Base-by-base conservation (phyloP, 2,113 vertebrate genomes). In the Nyctereutes procyonoides region DNA sequence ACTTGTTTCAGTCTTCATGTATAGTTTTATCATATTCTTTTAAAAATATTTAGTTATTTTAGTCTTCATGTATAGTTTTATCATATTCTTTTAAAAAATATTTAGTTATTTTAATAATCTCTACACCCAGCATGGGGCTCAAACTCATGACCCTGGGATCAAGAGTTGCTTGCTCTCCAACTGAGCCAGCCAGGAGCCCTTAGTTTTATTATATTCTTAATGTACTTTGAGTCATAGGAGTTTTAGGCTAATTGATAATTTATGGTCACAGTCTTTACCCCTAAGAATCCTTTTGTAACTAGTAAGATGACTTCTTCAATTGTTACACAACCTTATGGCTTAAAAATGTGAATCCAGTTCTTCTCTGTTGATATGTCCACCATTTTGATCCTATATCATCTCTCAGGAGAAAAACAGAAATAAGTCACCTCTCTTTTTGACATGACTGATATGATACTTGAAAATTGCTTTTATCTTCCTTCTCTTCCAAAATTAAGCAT, bases 1-100 rank as follows among this genome's bases (percentile, higher is more conserved):
- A 85, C 55, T 60, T 86, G 80, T 95, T 97, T 95, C n/a, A 81
- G 8, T 90, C 28, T 93, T 87, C 53, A 43, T 69, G 58, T 82
- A 9, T 82, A 62, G 22, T 90, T 92, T 77, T 76, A 30, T 73
- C 79, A 60, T n/a, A 53, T 74, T 90, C 63, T 96, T 65, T 69
- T 20, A 19, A 69, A 69, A 43, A 43, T 43, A 43, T 43, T 43
- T 43, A 43, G 43, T 60, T 86, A 74, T 95, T 97, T 95, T 30
- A 76, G 8, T 90, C 28, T 93, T 87, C 53, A 43, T 63, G 58
- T 82, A 7, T 82, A 62, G 22, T 90, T 92, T 77, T 76, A 30
- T 73, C 79, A 60, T n/a, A 53, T 74, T 90, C 63, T 96, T 65
- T 69, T 35, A 19, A 69, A 69, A 67, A 69, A 32, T 19, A 69